These are phyloP conservation scores for Phalera bucephala DNA, from an alignment of 2,888 invertebrate species.

Conservation along the genomic window DNA sequence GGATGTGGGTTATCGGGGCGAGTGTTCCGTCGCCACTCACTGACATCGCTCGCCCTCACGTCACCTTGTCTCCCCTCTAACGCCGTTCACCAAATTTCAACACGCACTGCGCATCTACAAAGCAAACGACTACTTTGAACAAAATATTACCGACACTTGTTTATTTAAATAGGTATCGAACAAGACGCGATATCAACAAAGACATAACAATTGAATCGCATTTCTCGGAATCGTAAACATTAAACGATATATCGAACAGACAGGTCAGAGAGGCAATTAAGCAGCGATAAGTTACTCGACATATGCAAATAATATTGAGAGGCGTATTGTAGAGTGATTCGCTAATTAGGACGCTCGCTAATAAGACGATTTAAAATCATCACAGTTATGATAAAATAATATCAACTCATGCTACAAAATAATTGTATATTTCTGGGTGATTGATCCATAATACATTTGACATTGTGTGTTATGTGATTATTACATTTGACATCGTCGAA, in stretches of 20 bases:
- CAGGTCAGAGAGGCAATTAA: conserved; percentile 66
- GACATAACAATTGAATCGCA: conserved; percentile 53
- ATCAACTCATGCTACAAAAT: too few species aligned
- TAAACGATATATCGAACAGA: conserved; percentile 51
- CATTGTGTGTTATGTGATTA: too few species aligned
- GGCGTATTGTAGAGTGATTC: conserved; percentile 45
- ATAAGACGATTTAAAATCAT: conserved; percentile 43
- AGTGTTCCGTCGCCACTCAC: conserved; percentile 48
- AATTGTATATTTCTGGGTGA: too few species aligned
- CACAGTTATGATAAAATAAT: conserved; percentile 27
- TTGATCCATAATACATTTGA: too few species aligned
- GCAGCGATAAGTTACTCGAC: conserved; percentile 49
- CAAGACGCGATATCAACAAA: conserved; percentile 34
- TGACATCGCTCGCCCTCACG: conserved; percentile 46
- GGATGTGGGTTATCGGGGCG: conserved; percentile 69
- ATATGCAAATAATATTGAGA: conserved; percentile 31
- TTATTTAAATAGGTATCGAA: conserved; percentile 17
- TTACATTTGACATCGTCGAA: too few species aligned
- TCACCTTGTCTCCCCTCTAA: conserved; percentile 33
- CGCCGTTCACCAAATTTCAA: conserved; percentile 36
- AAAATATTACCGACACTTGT: conserved; percentile 15
- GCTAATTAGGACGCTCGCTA: conserved; percentile 55
- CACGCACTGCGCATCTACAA: conserved; percentile 46
- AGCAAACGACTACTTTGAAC: conserved; percentile 5
- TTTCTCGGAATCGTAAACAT: conserved; percentile 55